These are phyloP conservation scores for Elgonia sp. DNA, from an alignment of 2,888 invertebrate species.

Conservation along the genomic window DNA sequence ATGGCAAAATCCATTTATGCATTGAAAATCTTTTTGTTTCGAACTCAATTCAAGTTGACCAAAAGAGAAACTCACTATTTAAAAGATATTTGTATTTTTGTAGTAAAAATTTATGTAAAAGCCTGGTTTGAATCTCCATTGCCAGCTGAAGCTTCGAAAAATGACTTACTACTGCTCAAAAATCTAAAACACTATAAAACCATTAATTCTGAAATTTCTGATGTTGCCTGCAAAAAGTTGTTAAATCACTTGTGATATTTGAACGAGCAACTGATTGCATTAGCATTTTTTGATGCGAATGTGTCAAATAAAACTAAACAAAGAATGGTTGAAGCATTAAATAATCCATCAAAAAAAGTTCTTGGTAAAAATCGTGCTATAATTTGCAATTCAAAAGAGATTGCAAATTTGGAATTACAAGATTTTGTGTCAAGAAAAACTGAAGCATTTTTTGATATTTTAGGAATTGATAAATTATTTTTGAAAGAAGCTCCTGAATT, in stretches of 20 bases:
- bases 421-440: conserved; percentile 6
- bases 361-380: conserved; percentile 1
- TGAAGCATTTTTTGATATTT: not conserved
- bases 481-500: not conserved
- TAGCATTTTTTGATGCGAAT: conserved; percentile 20
- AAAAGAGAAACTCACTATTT: not conserved
- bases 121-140: conserved; percentile 1
- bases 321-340: conserved; percentile 15
- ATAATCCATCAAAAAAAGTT: not conserved
- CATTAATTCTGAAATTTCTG: not conserved
- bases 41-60: not conserved
- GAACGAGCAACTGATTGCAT: not conserved
- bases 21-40: conserved; percentile 27
- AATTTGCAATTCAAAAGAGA: not conserved
- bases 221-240: conserved; percentile 11
- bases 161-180: conserved; percentile 1
- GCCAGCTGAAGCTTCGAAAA: not conserved
- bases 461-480: not conserved
- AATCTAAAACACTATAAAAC: not conserved
- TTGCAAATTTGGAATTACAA: not conserved
- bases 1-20: conserved; percentile 37
- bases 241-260: conserved; percentile 22
- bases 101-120: conserved; percentile 13
- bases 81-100: conserved; percentile 3
- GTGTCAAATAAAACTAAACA: not conserved